Evolutionary conservation across 2,888 invertebrate genomes (phyloP), one percentile per base, ranked within the genome.

Genomic region (Athrips mouffetella): DNA sequence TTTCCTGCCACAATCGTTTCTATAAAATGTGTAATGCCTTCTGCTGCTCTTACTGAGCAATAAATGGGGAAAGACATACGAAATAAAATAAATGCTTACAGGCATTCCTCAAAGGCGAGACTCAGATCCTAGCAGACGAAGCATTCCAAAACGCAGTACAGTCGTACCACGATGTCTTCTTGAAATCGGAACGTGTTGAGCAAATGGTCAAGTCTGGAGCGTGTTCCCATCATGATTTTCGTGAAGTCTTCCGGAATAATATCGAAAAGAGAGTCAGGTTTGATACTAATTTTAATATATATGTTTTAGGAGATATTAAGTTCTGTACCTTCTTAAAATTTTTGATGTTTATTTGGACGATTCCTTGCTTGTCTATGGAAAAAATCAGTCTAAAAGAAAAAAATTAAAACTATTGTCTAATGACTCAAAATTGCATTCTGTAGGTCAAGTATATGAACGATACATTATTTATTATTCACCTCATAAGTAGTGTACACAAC

Each of bases 101-200:
- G 96, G 93, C 94, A 73, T 99, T 97, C 83, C 90, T 99, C 53
- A 98, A 97, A 89, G 99, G 99, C 40, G 99, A 99, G 85, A 98
- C 98, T n/a, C 97, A 97, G 85, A 98, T 98, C 68, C 93, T 97
- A 89, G 96, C 98, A 7, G 98, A 98, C 77, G 98, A 98, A 83
- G 99, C 99, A 47, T 99, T 99, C 84, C 98, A 97, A 76, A 99
- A 99, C 83, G 99, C 99, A 29, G 97, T 99, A 47, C 98, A 98
- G 82, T 97, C 96, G 68, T 97, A 96, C 86, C 94, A 92, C 75
- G 98, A 98, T 78, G 97, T 98, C 54, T 99, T 99, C 88, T 91
- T 99, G 35, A 97, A 97, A 80, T 98, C 98, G 27, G 99, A 99
- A 76, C 91, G 99, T 58, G 97, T 99, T 37, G 91, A 94, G 56